Conservation (phyloP, 2,888 invertebrate genomes). For the Drosophila anceps region DNA sequence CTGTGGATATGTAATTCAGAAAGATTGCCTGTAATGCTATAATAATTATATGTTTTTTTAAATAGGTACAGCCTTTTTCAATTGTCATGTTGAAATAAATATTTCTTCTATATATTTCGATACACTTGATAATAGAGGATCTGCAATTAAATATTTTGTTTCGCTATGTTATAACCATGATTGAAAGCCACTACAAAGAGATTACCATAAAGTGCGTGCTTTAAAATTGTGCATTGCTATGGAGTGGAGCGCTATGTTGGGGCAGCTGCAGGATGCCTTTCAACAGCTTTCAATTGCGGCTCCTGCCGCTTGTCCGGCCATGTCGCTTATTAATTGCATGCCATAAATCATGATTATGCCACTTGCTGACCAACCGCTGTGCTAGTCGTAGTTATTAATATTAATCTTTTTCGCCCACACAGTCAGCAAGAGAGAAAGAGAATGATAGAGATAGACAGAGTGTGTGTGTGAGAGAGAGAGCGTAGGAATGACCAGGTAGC, state of each 20-base stretch:
- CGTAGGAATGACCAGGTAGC: slow-evolving; percentile 49
- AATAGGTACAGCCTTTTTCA: neutral
- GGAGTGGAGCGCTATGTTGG: neutral
- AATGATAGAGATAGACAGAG: neutral
- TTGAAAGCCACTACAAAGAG: slow-evolving; percentile 5
- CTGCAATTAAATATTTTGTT: slow-evolving; percentile 1
- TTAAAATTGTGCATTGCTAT: slow-evolving; percentile 51
- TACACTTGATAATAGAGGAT: neutral
- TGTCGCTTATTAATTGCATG: slow-evolving; percentile 79
- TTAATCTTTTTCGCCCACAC: slow-evolving; percentile 77
- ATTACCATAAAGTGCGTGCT: slow-evolving; percentile 46
- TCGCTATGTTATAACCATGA: neutral
- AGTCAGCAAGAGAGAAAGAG: slow-evolving; percentile 3
- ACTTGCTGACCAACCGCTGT: slow-evolving; percentile 75
- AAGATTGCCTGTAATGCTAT: no score
- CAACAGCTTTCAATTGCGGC: slow-evolving; percentile 61
- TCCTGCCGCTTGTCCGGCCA: slow-evolving; percentile 35
- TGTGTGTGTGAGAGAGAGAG: neutral
- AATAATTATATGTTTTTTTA: neutral
- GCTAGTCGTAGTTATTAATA: slow-evolving; percentile 80
- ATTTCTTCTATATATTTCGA: neutral
- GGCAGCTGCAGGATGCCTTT: slow-evolving; percentile 34
- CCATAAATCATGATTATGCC: slow-evolving; percentile 82
- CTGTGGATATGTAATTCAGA: no score
- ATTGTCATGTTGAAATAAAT: neutral